These are phyloP conservation scores for Philopotamus ludificatus DNA, from an alignment of 1,140 invertebrate genomes.

Conservation along the genomic window DNA sequence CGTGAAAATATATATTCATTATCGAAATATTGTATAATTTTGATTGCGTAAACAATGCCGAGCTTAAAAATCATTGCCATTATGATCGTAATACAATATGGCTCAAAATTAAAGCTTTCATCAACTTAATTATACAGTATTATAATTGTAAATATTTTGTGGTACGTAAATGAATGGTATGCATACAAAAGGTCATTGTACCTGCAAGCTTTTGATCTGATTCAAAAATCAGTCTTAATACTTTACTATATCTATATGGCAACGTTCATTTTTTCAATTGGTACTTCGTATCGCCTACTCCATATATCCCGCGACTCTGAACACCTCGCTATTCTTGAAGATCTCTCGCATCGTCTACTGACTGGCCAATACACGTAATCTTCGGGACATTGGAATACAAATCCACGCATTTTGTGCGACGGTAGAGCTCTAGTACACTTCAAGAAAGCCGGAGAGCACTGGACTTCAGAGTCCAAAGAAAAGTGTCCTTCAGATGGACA, in stretches of 20 bases:
- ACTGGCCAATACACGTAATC: slow-evolving; percentile 74
- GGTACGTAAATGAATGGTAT: too few relatives aligned
- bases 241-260: slow-evolving; percentile 39
- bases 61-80: too few relatives aligned
- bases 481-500: slow-evolving; percentile 71
- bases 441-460: slow-evolving; percentile 70
- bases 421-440: slow-evolving; percentile 63
- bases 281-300: slow-evolving; percentile 55
- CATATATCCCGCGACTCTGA: slow-evolving; percentile 47
- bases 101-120: too few relatives aligned
- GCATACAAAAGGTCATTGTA: too few relatives aligned
- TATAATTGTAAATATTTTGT: too few relatives aligned
- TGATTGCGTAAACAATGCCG: too few relatives aligned
- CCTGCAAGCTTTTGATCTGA: too few relatives aligned
- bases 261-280: slow-evolving; percentile 56
- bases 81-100: too few relatives aligned
- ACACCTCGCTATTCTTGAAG: slow-evolving; percentile 61
- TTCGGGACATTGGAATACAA: slow-evolving; percentile 73
- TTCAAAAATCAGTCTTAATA: too few relatives aligned
- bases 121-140: too few relatives aligned
- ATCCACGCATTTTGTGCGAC: slow-evolving; percentile 61
- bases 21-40: too few relatives aligned
- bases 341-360: slow-evolving; percentile 71
- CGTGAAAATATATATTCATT: too few relatives aligned
- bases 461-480: slow-evolving; percentile 61